These are phyloP conservation scores for Mallotus villosus DNA, from an alignment of 2,797 vertebrate species.

Conservation along the genomic window DNA sequence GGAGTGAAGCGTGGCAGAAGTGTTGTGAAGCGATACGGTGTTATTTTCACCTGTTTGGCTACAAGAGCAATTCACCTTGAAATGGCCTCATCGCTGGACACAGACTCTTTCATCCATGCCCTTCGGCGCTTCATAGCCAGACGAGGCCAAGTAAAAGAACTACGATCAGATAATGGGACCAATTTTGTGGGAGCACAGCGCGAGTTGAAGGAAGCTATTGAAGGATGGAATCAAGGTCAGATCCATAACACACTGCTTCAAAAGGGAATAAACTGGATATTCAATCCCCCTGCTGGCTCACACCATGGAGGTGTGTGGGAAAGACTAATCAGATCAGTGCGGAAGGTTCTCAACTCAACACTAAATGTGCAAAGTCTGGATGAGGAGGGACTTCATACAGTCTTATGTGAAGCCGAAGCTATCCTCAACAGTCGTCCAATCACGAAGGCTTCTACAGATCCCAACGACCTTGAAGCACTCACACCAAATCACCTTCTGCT, in stretches of 20 bases:
- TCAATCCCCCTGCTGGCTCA: too few species aligned
- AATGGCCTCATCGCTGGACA: not conserved
- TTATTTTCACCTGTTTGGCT: not conserved
- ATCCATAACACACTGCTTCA: too few species aligned
- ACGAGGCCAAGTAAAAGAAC: not conserved
- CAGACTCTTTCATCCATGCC: not conserved
- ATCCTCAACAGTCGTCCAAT: not conserved
- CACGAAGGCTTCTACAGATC: too few species aligned
- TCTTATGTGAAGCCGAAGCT: not conserved
- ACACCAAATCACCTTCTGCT: too few species aligned
- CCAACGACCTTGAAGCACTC: too few species aligned
- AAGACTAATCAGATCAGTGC: too few species aligned
- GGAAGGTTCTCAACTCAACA: too few species aligned
- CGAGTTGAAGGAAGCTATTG: not conserved
- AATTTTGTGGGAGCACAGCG: slow-evolving; percentile 10
- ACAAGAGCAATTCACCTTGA: not conserved
- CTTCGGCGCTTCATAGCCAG: not conserved
- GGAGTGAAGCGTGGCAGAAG: not conserved
- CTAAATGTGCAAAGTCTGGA: too few species aligned
- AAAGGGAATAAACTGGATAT: too few species aligned
- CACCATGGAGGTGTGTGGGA: too few species aligned
- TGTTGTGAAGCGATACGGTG: not conserved
- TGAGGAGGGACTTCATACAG: not conserved
- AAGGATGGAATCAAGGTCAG: not conserved
- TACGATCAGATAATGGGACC: slow-evolving; percentile 8